Evolutionary conservation across 2,113 vertebrate species (phyloP).

Genomic region (Pedetes capensis): DNA sequence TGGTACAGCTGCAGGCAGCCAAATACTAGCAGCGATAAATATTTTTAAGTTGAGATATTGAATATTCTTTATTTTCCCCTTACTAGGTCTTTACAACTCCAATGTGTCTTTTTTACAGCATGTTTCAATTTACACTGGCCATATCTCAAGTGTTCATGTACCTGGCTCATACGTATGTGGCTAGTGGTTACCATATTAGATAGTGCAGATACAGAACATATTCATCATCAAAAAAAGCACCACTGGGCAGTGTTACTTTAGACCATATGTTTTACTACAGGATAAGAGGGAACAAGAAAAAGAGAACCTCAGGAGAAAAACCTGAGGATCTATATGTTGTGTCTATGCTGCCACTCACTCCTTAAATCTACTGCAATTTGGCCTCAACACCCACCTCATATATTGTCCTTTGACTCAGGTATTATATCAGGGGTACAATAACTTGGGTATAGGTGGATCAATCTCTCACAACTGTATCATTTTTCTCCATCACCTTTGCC

Average conservation of each 20-base stretch:
- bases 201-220: not conserved
- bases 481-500: not conserved
- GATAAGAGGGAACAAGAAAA: not conserved
- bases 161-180: not conserved
- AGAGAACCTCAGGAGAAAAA: not conserved
- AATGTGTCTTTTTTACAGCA: not conserved
- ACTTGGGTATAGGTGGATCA: not conserved
- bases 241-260: not conserved
- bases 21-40: not conserved
- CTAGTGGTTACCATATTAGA: not conserved
- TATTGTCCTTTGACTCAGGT: not conserved
- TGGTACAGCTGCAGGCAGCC: too few relatives aligned
- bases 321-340: not conserved
- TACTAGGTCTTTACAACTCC: not conserved
- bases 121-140: not conserved
- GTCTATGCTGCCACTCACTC: not conserved
- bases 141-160: not conserved
- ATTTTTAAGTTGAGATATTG: not conserved
- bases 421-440: not conserved
- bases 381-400: not conserved
- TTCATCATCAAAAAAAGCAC: not conserved
- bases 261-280: not conserved
- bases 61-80: slow-evolving; percentile 6
- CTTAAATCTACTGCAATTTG: not conserved
- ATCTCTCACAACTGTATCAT: not conserved